Base-by-base conservation (phyloP, 2,113 vertebrate species). In the Scortum barcoo region DNA sequence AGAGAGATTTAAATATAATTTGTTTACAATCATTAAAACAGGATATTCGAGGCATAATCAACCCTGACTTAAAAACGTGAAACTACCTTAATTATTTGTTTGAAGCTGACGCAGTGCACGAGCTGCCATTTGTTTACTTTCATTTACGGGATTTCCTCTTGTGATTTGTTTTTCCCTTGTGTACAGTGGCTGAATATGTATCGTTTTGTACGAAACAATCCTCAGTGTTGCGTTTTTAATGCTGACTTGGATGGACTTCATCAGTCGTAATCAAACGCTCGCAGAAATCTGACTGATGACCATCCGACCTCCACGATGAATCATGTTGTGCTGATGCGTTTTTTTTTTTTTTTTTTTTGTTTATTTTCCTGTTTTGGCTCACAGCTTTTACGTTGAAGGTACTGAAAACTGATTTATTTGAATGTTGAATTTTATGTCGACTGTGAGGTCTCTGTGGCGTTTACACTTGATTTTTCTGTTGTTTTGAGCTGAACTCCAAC, bases 1-100 rank as follows among this genome's bases (percentile, higher is more conserved):
- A 36, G 33, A 76, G 0, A 57, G 13, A 12, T 38, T 58, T 30
- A 10, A 51, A 24, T 20, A 3, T 4, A 1, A 7, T 67, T 72
- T 76, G 86, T 85, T 81, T 85, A 83, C 84, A 86, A 68, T 85
- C 76, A 53, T 75, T 54, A 0, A 62, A 68, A 30, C 77, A 44
- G 80, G 67, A 84, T 57, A 24, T 58, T 54, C 1, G 24, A 60
- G 48, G 14, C 33, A 17, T 30, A 71, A 33, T 79, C 36, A 53
- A 42, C 28, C 65, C 56, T 36, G 40, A 10, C 33, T 77, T 10
- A 26, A 51, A 19, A n/a, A 24, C 8, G 5, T 20, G 13, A 26
- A 58, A 71, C 22, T n/a, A 13, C 2, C 58, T 67, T 67, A 7
- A 40, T 75, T 19, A 38, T 60, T 76, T 38, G 28, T 33, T 86